Evolutionary conservation across 2,888 invertebrate species (phyloP).

Genomic region (Alentia gelatinosa): DNA sequence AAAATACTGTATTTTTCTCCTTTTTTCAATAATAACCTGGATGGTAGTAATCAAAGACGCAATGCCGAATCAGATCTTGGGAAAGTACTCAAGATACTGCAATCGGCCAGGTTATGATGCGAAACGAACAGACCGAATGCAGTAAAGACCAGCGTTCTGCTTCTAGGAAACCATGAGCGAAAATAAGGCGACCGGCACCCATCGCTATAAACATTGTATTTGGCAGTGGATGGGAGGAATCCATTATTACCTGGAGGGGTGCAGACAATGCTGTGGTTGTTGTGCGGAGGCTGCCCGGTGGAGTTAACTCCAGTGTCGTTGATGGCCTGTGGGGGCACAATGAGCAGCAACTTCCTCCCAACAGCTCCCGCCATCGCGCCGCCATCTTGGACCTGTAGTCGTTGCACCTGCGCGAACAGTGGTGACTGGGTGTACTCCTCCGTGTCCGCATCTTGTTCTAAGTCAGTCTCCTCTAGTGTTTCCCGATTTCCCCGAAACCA

Average conservation of each 20-base stretch:
- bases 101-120: too few relatives aligned
- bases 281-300: background rate
- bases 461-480: background rate
- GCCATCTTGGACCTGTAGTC: background rate
- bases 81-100: too few relatives aligned
- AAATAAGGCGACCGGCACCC: too few relatives aligned
- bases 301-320: slow-evolving; percentile 15
- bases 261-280: background rate
- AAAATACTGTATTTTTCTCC: too few relatives aligned
- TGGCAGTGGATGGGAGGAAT: too few relatives aligned
- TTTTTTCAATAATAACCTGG: too few relatives aligned
- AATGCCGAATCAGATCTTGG: too few relatives aligned
- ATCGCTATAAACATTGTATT: too few relatives aligned
- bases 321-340: background rate
- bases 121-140: too few relatives aligned
- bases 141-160: too few relatives aligned
- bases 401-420: background rate
- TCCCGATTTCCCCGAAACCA: background rate
- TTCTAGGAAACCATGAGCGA: too few relatives aligned
- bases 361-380: background rate
- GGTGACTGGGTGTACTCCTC: background rate
- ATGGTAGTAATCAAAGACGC: too few relatives aligned
- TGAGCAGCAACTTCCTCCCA: slow-evolving; percentile 1
- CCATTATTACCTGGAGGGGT: slow-evolving; percentile 22
- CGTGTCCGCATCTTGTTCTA: background rate